These are phyloP conservation scores for Diploptera punctata DNA, from an alignment of 2,888 invertebrate species.

Conservation along the genomic window DNA sequence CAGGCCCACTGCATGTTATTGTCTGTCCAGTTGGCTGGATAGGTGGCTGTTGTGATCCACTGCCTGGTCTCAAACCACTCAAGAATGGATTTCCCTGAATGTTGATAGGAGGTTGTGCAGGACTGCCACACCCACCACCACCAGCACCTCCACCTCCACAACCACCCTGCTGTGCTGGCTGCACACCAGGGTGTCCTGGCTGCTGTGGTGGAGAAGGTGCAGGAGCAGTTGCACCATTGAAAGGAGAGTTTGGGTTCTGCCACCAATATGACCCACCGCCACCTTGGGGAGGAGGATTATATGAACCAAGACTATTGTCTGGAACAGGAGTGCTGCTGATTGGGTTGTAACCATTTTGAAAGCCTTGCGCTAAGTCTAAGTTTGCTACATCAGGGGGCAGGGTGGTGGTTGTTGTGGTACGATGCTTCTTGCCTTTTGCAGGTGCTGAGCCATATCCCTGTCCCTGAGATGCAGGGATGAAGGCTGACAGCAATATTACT, in stretches of 20 bases:
- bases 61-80: background rate
- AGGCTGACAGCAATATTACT: background rate
- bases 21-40: constrained; percentile 53
- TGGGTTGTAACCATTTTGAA: background rate
- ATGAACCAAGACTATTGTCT: constrained; percentile 12
- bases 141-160: background rate
- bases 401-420: constrained; percentile 21
- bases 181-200: background rate
- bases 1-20: constrained; percentile 64
- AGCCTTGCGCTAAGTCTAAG: background rate
- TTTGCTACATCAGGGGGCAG: constrained; percentile 30
- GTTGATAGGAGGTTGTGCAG: background rate
- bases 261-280: constrained; percentile 1
- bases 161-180: background rate
- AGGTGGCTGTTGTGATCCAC: constrained; percentile 1
- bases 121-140: background rate
- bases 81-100: constrained; percentile 13
- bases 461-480: background rate
- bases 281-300: background rate
- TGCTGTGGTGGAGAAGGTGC: background rate
- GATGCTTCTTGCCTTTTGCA: background rate
- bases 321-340: constrained; percentile 16
- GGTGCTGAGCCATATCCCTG: constrained; percentile 31
- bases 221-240: background rate
- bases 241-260: background rate